phyloP scores from a whole-genome alignment of 2,113 vertebrate species.

The Jaculus jaculus region DNA sequence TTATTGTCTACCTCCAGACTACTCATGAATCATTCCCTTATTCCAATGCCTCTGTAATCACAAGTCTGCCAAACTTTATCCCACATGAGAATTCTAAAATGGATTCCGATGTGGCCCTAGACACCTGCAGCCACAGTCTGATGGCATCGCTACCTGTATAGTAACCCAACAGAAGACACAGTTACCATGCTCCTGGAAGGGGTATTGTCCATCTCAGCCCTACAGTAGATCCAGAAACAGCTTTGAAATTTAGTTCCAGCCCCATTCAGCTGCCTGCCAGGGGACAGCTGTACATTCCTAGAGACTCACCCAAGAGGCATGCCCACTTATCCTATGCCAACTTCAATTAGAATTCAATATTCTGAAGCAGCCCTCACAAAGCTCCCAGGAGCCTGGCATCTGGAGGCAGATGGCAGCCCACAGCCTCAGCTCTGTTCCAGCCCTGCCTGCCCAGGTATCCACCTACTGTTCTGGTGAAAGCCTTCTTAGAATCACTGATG shows the following conservation, averaged over 20 bases:
- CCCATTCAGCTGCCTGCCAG: background rate
- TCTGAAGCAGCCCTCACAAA: background rate
- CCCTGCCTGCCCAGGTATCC: background rate
- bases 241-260: background rate
- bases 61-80: background rate
- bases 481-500: background rate
- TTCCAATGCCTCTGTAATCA: background rate
- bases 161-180: background rate
- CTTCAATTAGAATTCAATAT: background rate
- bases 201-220: background rate
- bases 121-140: background rate
- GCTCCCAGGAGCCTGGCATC: background rate
- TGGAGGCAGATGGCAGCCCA: background rate
- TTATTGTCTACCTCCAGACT: background rate
- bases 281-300: background rate
- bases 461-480: background rate
- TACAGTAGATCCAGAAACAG: background rate
- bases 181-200: accelerated
- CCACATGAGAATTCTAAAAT: background rate
- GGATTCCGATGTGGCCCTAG: no score
- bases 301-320: background rate
- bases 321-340: background rate
- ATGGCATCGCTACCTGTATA: background rate
- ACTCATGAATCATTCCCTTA: background rate
- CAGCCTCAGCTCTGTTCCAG: background rate